Percentiles rank a stretch among this genome's conserved stretches.
These are phyloP conservation scores for Hypotaenidia philippensis DNA, from an alignment of 2,797 vertebrate genomes.

Conservation along the genomic window DNA sequence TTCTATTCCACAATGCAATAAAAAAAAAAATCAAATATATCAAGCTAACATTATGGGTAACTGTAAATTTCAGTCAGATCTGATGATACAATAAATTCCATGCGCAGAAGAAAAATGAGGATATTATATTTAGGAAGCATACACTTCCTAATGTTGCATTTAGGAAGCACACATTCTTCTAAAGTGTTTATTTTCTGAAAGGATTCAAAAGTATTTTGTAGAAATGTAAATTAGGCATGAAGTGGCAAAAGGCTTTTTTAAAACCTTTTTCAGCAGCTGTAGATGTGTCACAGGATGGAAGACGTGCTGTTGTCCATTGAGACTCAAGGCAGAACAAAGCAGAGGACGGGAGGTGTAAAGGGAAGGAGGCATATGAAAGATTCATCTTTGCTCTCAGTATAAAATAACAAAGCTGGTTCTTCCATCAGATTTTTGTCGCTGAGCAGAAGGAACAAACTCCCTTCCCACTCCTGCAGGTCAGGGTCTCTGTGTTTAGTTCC, in stretches of 20 bases:
- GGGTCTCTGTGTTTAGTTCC: neutral
- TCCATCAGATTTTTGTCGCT: conserved; percentile 2
- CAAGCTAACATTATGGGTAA: conserved; percentile 55
- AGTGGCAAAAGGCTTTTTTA: neutral
- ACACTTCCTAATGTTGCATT: conserved; percentile 33
- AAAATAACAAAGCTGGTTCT: conserved; percentile 32
- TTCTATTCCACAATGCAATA: conserved; percentile 27
- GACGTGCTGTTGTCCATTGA: neutral
- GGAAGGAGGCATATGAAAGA: neutral
- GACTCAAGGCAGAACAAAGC: conserved; percentile 34
- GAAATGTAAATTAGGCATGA: conserved; percentile 28
- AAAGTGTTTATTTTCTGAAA: conserved; percentile 51
- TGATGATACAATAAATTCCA: conserved; percentile 20
- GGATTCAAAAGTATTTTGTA: conserved; percentile 50
- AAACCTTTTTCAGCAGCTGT: conserved; percentile 8
- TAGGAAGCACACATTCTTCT: conserved; percentile 26
- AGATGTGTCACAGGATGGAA: conserved; percentile 1
- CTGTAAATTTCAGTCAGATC: conserved; percentile 61
- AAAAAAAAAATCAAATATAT: neutral
- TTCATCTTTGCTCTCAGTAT: conserved; percentile 13
- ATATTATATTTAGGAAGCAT: conserved; percentile 46
- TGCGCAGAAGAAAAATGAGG: conserved; percentile 35
- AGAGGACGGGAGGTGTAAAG: neutral
- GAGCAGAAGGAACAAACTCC: neutral
- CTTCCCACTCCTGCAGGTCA: neutral